phyloP scores from a whole-genome alignment of 2,888 invertebrate species.

The Hypomecis atomaria region DNA sequence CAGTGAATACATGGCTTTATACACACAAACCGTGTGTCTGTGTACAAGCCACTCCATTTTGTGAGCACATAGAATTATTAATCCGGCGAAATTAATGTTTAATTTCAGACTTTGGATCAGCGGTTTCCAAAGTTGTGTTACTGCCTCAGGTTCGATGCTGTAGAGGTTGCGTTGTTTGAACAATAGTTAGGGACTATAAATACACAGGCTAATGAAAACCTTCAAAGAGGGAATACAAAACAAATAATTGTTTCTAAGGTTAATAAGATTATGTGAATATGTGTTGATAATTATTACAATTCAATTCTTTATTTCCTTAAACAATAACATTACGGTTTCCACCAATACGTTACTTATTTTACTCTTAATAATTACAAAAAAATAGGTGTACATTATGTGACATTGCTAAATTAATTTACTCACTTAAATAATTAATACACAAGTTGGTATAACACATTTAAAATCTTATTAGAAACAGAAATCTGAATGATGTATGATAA shows the following conservation, averaged over 20 bases:
- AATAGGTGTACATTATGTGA: too few relatives aligned
- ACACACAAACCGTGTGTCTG: conserved; percentile 4
- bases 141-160: neutral
- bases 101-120: conserved; percentile 24
- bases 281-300: neutral
- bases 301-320: too few relatives aligned
- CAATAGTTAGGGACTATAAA: neutral
- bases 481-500: too few relatives aligned
- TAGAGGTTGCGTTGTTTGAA: neutral
- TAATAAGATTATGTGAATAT: neutral
- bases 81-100: conserved; percentile 38
- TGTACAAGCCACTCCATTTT: conserved; percentile 35
- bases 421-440: too few relatives aligned
- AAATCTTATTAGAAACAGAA: too few relatives aligned
- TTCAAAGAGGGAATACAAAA: neutral
- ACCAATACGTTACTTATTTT: too few relatives aligned
- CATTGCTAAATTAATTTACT: too few relatives aligned
- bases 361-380: too few relatives aligned
- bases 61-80: conserved; percentile 35
- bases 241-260: conserved; percentile 4
- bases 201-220: neutral
- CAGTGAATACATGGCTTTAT: too few relatives aligned
- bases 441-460: too few relatives aligned
- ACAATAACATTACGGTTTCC: too few relatives aligned
- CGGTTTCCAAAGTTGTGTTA: conserved; percentile 11